Base-by-base conservation (phyloP, 2,797 vertebrate genomes). In the Sebastes paucispinis region DNA sequence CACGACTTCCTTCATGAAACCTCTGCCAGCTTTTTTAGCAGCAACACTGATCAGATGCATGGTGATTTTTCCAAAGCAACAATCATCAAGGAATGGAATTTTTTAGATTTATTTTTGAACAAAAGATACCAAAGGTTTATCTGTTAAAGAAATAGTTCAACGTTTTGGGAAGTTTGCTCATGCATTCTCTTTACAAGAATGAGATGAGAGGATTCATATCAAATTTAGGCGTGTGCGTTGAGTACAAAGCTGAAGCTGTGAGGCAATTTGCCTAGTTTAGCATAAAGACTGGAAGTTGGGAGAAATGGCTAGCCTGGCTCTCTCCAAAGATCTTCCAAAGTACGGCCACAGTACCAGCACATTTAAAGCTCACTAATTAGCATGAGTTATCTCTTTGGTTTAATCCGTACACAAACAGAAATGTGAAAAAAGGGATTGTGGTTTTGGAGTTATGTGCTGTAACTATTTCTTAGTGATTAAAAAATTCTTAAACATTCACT, bases 1-100 rank as follows among this genome's bases (percentile, higher is more conserved):
- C 82, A 54, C 63, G 3, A 69, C 81, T 92, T 91, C 91, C 90
- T 87, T 77, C 81, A 80, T 77, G 36, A 77, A 82, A 59, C 47
- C 76, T 59, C 78, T 18, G 66, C 80, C 81, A 77, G 68, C 18
- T 70, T 31, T 20, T 73, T 25, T 29, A 50, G n/a, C 27, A 36
- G 52, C 39, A 32, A 31, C 77, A 4, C 24, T 8, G 24, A 80
- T 58, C 71, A 43, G 29, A 54, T 47, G 14, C 43, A 67, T 4
- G 24, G 2, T 2, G 12, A 5, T 71, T 60, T 8, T 64, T 50
- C 16, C 10, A 39, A 8, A 67, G 54, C 32, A 54, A 31, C 27
- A 58, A 4, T 14, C 4, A 29, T 10, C 18, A 2, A 43, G 14
- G 2, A 13, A n/a, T 20, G 11, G 18, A 22, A 32, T 54, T 9